Evolutionary conservation across 2,888 invertebrate species (phyloP).

Genomic region (Galeopsomyia nigrocyanea): DNA sequence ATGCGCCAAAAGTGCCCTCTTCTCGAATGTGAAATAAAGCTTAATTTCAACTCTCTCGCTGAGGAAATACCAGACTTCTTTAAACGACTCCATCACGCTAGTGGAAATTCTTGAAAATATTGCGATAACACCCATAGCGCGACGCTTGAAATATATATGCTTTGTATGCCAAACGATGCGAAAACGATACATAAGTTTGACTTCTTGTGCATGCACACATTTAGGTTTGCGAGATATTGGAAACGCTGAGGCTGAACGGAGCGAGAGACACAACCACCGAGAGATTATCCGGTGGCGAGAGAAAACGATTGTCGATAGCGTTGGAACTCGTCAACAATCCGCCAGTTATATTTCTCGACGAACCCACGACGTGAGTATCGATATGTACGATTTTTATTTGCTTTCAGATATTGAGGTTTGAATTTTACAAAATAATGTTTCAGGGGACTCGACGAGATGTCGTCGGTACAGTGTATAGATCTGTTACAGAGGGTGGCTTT

Average conservation of each 20-base stretch:
- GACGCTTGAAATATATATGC: too few species aligned
- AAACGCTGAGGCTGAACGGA: constrained; percentile 81
- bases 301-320: constrained; percentile 93
- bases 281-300: constrained; percentile 90
- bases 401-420: not conserved
- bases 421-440: constrained; percentile 28
- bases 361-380: constrained; percentile 90
- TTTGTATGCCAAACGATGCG: too few species aligned
- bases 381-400: not conserved
- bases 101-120: too few species aligned
- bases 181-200: too few species aligned
- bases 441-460: constrained; percentile 92
- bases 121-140: too few species aligned
- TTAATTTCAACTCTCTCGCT: not conserved
- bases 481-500: constrained; percentile 85
- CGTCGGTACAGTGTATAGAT: constrained; percentile 89
- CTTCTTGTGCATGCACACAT: constrained; percentile 44
- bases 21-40: too few species aligned
- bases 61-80: not conserved
- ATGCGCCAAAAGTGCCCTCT: too few species aligned
- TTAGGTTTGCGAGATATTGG: constrained; percentile 89
- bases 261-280: constrained; percentile 81
- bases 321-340: constrained; percentile 95
- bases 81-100: not conserved
- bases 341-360: constrained; percentile 94